A percentile compares a stretch with the other conserved stretches of the same genome.
Conservation (phyloP, 1,140 invertebrate genomes). For the Nomia melanderi region DNA sequence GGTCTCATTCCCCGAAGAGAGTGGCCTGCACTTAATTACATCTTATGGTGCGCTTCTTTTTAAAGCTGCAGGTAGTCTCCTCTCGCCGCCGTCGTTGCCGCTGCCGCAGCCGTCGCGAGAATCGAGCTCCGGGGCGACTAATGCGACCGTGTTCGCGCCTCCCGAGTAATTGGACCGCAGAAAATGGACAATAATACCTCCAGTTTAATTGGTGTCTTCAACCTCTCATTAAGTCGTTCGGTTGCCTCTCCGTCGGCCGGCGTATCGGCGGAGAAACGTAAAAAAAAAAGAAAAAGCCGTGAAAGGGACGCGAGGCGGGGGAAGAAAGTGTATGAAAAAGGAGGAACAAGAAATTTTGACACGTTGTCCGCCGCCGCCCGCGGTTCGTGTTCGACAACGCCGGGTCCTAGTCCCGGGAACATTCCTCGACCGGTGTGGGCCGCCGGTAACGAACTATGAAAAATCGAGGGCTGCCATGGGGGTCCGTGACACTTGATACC, state of each 20-base stretch:
- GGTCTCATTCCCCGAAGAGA: conserved; percentile 26
- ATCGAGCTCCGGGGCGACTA: background rate
- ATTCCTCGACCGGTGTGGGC: background rate
- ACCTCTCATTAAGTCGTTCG: background rate
- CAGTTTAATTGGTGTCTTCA: conserved; percentile 24
- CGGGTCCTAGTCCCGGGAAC: background rate
- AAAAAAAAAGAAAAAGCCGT: too few relatives aligned
- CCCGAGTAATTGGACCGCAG: conserved; percentile 24
- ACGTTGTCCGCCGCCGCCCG: background rate
- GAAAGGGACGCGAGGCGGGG: background rate
- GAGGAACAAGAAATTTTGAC: background rate
- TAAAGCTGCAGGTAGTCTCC: conserved; percentile 31
- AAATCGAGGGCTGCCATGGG: conserved; percentile 1
- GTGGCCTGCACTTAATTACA: conserved; percentile 32
- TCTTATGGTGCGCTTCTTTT: conserved; percentile 31
- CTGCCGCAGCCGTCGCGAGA: background rate
- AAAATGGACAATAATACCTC: conserved; percentile 11
- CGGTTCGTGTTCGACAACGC: background rate
- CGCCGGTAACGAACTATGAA: conserved; percentile 5
- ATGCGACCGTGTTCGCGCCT: conserved; percentile 33
- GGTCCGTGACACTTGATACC: conserved; percentile 30
- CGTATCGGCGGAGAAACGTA: too few relatives aligned
- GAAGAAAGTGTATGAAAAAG: too few relatives aligned
- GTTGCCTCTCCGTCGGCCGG: background rate
- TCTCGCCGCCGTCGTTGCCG: too few relatives aligned